Evolutionary conservation across 2,888 invertebrate species (phyloP).

Genomic region (Myathropa florea): DNA sequence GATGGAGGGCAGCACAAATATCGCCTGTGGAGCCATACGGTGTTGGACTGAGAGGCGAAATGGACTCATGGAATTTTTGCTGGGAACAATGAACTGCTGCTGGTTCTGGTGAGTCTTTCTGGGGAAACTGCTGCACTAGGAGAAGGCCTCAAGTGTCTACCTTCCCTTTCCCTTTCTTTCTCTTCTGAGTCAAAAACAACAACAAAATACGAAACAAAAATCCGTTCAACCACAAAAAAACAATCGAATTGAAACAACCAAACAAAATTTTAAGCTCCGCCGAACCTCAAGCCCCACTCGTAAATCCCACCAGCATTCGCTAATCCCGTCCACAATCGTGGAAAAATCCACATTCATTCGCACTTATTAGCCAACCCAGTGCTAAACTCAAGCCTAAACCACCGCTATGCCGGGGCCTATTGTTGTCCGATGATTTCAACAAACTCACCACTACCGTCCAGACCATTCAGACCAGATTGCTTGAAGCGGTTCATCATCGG

Average conservation of each 20-base stretch:
- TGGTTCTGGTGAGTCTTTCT: no score
- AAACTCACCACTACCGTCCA: conserved; percentile 39
- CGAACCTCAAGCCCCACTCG: no score
- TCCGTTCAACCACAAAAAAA: background rate
- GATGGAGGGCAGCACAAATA: background rate
- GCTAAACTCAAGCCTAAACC: background rate
- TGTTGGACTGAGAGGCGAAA: background rate
- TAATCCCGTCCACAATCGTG: background rate
- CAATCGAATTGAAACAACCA: background rate
- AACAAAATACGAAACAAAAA: background rate
- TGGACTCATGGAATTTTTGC: background rate
- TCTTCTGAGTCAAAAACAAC: no score
- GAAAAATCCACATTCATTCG: background rate
- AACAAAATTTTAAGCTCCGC: background rate
- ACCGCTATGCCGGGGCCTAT: background rate
- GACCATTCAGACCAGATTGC: conserved; percentile 59
- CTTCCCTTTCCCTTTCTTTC: no score
- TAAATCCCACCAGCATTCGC: background rate
- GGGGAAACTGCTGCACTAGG: no score
- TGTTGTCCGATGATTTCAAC: conserved; percentile 37
- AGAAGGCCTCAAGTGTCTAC: no score
- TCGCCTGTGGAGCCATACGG: background rate
- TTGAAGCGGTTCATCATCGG: conserved; percentile 64
- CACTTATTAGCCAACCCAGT: background rate
- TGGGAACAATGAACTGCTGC: no score